These are phyloP conservation scores for Mobula hypostoma DNA, from an alignment of 2,113 vertebrate genomes.

Conservation along the genomic window DNA sequence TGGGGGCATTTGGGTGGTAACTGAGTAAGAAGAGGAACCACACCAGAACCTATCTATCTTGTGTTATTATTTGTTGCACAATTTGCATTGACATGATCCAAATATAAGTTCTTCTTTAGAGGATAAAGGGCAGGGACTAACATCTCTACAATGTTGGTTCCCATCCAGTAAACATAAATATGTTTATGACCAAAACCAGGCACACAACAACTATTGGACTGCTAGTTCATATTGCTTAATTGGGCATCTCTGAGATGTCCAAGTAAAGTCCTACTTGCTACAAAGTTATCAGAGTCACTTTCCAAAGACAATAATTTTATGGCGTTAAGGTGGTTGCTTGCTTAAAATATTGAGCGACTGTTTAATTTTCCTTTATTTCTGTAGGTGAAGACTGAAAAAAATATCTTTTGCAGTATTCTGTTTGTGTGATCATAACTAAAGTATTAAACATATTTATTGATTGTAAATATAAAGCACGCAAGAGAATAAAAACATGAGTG, in stretches of 20 bases:
- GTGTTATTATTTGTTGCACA: not conserved
- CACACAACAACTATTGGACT: not conserved
- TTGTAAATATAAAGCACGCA: slow-evolving; percentile 71
- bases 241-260: not conserved
- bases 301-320: not conserved
- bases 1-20: not conserved
- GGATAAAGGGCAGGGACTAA: not conserved
- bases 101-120: not conserved
- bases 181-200: not conserved
- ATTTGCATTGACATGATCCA: not conserved
- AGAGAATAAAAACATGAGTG: slow-evolving; percentile 55
- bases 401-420: slow-evolving; percentile 64
- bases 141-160: not conserved
- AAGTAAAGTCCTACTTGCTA: not conserved
- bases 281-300: not conserved
- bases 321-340: not conserved
- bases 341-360: not conserved
- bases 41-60: not conserved
- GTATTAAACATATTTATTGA: slow-evolving; percentile 73
- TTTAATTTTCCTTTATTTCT: slow-evolving; percentile 40
- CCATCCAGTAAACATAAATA: too few species aligned
- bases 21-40: not conserved
- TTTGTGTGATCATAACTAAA: slow-evolving; percentile 65
- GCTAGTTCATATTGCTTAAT: not conserved
- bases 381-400: slow-evolving; percentile 52